A percentile compares a stretch with the other conserved stretches of the same genome.
These are phyloP conservation scores for Drosophila mettleri DNA, from an alignment of 2,888 invertebrate species.

Conservation along the genomic window DNA sequence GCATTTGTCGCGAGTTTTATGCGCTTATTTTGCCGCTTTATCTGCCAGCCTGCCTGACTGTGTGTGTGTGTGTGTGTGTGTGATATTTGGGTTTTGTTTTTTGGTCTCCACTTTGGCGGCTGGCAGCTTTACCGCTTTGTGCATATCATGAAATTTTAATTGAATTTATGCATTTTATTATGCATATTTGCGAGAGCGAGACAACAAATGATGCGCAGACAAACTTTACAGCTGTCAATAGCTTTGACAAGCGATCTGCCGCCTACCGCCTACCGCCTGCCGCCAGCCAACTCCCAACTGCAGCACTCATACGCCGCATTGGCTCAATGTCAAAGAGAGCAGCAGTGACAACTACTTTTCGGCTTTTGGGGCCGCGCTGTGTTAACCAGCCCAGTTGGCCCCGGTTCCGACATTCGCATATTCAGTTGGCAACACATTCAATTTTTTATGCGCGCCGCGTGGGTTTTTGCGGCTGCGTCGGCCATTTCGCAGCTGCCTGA, in stretches of 20 bases:
- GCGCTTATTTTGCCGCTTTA: slow-evolving; percentile 42
- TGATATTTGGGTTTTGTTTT: slow-evolving; percentile 37
- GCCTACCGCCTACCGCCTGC: background rate
- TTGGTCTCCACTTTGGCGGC: slow-evolving; percentile 9
- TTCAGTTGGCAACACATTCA: slow-evolving; percentile 49
- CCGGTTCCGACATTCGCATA: slow-evolving; percentile 43
- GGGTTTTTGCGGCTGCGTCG: slow-evolving; percentile 35
- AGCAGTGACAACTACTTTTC: slow-evolving; percentile 63
- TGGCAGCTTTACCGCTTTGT: slow-evolving; percentile 54
- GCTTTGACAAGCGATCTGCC: slow-evolving; percentile 52
- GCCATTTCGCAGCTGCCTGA: slow-evolving; percentile 20
- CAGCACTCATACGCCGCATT: slow-evolving; percentile 63
- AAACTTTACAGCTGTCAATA: slow-evolving; percentile 77
- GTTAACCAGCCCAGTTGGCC: slow-evolving; percentile 55
- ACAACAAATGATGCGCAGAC: slow-evolving; percentile 47
- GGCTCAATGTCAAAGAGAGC: slow-evolving; percentile 45
- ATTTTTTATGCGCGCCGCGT: slow-evolving; percentile 58
- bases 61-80: slow-evolving; percentile 19
- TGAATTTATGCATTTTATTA: slow-evolving; percentile 76
- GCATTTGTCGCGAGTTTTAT: slow-evolving; percentile 62
- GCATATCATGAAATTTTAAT: slow-evolving; percentile 75
- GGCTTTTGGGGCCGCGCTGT: slow-evolving; percentile 44
- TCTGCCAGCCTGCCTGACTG: background rate
- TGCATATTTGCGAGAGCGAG: slow-evolving; percentile 54
- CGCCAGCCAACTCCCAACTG: background rate